Conservation (phyloP, 2,797 vertebrate species). For the Brachyalestes nurse region DNA sequence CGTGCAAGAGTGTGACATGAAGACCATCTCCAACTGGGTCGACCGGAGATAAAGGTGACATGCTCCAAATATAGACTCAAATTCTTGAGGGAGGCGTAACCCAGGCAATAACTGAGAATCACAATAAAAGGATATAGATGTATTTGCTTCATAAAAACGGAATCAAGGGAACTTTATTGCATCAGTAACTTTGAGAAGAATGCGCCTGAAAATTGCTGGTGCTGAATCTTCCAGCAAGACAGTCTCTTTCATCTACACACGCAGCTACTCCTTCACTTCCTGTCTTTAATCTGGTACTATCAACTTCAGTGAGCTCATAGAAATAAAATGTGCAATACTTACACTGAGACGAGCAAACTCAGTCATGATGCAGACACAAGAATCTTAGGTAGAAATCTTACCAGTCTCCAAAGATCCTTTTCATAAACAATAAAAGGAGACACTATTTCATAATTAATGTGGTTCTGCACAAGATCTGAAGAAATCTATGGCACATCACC, state of each 20-base stretch:
- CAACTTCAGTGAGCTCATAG: not conserved
- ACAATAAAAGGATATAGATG: not conserved
- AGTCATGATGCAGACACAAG: not conserved
- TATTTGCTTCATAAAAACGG: slow-evolving; percentile 24
- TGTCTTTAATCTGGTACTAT: slow-evolving; percentile 24
- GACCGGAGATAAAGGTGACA: not conserved
- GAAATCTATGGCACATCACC: no score
- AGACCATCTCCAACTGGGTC: not conserved
- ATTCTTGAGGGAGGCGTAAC: not conserved
- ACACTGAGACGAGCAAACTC: not conserved
- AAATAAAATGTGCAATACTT: not conserved
- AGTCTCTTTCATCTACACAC: slow-evolving; percentile 6
- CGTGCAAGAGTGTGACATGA: slow-evolving; percentile 8
- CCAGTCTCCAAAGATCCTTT: not conserved
- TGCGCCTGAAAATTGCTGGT: not conserved
- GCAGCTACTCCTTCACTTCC: not conserved
- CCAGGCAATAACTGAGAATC: not conserved
- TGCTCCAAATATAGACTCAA: not conserved
- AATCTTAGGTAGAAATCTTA: not conserved
- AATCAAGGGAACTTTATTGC: not conserved
- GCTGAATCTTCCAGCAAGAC: not conserved
- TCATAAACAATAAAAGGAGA: not conserved
- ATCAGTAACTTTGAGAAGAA: not conserved
- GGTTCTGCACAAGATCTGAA: no score
- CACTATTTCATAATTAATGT: not conserved